A percentile compares a stretch with the other conserved stretches of the same genome.
These are phyloP conservation scores for Yponomeuta malinellus DNA, from an alignment of 2,888 invertebrate species.

Conservation along the genomic window DNA sequence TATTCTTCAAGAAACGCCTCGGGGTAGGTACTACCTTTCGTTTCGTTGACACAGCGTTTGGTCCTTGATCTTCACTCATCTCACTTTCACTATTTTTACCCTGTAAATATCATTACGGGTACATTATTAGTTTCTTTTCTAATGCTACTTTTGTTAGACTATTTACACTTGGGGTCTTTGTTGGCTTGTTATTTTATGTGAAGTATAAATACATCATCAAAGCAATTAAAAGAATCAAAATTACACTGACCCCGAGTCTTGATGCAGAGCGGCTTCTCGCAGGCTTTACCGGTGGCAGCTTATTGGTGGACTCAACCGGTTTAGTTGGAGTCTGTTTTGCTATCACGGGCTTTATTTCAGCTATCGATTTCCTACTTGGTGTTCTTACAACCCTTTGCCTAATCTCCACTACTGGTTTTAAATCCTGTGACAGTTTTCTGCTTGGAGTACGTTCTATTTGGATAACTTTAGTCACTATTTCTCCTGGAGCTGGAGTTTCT, in stretches of 20 bases:
- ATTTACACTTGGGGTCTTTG: slow-evolving; percentile 35
- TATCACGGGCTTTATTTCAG: slow-evolving; percentile 47
- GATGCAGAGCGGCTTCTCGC: slow-evolving; percentile 69
- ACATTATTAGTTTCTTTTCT: slow-evolving; percentile 47
- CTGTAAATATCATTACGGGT: slow-evolving; percentile 65
- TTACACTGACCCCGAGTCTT: slow-evolving; percentile 69
- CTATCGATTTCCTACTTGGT: slow-evolving; percentile 54
- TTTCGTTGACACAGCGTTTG: slow-evolving; percentile 38
- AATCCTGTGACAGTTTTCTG: slow-evolving; percentile 51
- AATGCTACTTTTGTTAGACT: slow-evolving; percentile 35
- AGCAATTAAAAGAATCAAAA: slow-evolving; percentile 55
- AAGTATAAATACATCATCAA: slow-evolving; percentile 62
- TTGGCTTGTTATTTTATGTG: slow-evolving; percentile 34
- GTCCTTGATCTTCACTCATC: slow-evolving; percentile 70
- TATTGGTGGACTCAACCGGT: slow-evolving; percentile 42
- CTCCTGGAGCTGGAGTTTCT: slow-evolving; percentile 41
- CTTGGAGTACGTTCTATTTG: slow-evolving; percentile 66
- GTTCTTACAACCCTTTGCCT: slow-evolving; percentile 64
- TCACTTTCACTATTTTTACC: slow-evolving; percentile 76
- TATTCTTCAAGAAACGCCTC: slow-evolving; percentile 53
- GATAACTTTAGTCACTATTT: slow-evolving; percentile 64
- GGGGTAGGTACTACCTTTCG: slow-evolving; percentile 62
- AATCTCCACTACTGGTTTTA: slow-evolving; percentile 57
- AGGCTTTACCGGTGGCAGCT: slow-evolving; percentile 64
- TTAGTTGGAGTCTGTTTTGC: slow-evolving; percentile 36